A percentile compares a stretch with the other conserved stretches of the same genome.
Evolutionary conservation across 2,888 invertebrate genomes (phyloP).

Genomic region (Nycteola revayana): DNA sequence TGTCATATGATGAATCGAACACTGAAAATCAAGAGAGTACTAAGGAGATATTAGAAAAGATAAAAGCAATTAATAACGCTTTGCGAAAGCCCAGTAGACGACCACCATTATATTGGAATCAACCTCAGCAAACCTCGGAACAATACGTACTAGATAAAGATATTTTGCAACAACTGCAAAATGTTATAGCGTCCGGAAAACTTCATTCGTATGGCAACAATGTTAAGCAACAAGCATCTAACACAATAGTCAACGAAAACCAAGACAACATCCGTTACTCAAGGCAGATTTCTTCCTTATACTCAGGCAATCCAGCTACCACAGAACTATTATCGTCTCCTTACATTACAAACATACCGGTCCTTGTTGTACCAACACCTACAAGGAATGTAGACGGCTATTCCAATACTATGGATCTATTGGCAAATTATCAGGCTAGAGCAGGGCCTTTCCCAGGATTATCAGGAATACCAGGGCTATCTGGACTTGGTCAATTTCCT

Average conservation of each 20-base stretch:
- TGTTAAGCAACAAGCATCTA: slow-evolving; percentile 40
- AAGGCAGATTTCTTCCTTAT: slow-evolving; percentile 33
- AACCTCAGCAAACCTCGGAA: slow-evolving; percentile 43
- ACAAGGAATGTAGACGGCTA: slow-evolving; percentile 37
- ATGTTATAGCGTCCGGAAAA: slow-evolving; percentile 63
- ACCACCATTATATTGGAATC: slow-evolving; percentile 49
- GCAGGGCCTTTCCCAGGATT: slow-evolving; percentile 44
- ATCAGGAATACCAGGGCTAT: slow-evolving; percentile 3
- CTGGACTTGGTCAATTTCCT: slow-evolving; percentile 24
- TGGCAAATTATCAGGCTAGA: slow-evolving; percentile 42
- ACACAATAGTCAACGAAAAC: slow-evolving; percentile 21
- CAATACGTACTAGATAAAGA: slow-evolving; percentile 58
- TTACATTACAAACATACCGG: slow-evolving; percentile 58
- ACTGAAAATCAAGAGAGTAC: slow-evolving; percentile 40
- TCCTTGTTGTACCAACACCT: slow-evolving; percentile 49
- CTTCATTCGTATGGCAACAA: slow-evolving; percentile 37
- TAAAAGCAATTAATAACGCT: slow-evolving; percentile 76
- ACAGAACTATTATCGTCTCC: slow-evolving; percentile 37
- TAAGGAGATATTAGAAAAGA: slow-evolving; percentile 78
- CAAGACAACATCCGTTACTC: slow-evolving; percentile 33
- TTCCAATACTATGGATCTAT: slow-evolving; percentile 35
- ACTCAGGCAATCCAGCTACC: slow-evolving; percentile 27
- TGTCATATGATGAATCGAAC: slow-evolving; percentile 41
- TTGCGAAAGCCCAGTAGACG: slow-evolving; percentile 56
- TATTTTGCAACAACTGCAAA: slow-evolving; percentile 60